phyloP scores from a whole-genome alignment of 2,797 vertebrate species.

The Pseudomugil tenellus region DNA sequence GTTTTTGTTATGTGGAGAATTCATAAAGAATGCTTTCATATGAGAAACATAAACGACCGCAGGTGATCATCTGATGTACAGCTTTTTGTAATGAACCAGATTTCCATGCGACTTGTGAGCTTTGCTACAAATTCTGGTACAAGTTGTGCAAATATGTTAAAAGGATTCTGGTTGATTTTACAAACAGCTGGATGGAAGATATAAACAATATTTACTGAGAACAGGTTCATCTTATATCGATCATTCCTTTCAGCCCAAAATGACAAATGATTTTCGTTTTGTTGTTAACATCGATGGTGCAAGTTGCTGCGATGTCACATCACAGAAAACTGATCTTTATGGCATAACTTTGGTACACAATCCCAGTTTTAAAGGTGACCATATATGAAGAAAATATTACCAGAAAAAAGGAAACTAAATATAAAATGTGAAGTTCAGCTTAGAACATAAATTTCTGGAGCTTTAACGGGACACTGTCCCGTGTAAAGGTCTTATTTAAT shows the following conservation, averaged over 20 bases:
- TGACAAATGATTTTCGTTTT: slow-evolving; percentile 29
- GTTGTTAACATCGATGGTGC: slow-evolving; percentile 30
- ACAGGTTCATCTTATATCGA: not conserved
- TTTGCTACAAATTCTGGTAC: not conserved
- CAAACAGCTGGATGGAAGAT: not conserved
- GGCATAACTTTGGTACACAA: not conserved
- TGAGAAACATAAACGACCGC: slow-evolving; percentile 4
- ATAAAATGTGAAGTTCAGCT: not conserved
- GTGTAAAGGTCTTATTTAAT: not conserved
- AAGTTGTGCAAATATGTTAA: slow-evolving; percentile 1
- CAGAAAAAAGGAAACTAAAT: not conserved
- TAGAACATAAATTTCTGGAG: not conserved
- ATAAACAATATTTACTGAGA: not conserved
- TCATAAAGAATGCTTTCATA: slow-evolving; percentile 25
- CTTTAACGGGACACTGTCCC: not conserved
- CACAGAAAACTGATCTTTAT: slow-evolving; percentile 8
- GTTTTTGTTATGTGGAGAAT: slow-evolving; percentile 45
- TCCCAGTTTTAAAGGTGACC: not conserved
- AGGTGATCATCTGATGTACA: too few species aligned
- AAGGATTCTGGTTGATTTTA: not conserved
- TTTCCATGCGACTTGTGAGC: not conserved
- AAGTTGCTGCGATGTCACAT: slow-evolving; percentile 25
- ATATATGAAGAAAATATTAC: not conserved
- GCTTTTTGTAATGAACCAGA: too few species aligned
- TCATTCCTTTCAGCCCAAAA: slow-evolving; percentile 29